Conservation (phyloP, 1,140 invertebrate genomes). For the Brachionus manjavacas region DNA sequence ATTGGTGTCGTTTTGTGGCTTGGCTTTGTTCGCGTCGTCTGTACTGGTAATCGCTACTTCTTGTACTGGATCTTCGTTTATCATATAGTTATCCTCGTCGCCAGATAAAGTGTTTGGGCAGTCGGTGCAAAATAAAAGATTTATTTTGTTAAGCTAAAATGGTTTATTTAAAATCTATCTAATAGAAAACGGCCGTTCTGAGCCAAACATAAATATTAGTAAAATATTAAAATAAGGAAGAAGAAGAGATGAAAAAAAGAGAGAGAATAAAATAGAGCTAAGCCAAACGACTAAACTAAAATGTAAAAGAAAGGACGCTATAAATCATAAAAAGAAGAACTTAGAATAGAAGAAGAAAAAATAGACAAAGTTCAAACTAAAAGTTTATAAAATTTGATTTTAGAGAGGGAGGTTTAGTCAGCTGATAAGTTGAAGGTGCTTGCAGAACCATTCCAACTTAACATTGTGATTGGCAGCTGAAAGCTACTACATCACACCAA, state of each 20-base stretch:
- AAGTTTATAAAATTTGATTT: neutral
- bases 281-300: neutral
- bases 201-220: neutral
- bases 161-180: neutral
- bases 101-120: neutral
- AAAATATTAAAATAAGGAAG: neutral
- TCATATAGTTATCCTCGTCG: neutral
- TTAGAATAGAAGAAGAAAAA: too few relatives aligned
- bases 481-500: neutral
- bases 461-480: neutral
- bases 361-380: neutral
- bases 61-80: neutral
- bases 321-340: neutral
- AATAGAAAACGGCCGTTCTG: neutral
- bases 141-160: neutral
- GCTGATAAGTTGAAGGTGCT: too few relatives aligned
- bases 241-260: neutral
- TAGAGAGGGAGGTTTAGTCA: neutral
- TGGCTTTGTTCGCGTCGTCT: neutral
- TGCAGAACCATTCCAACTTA: neutral
- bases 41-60: neutral
- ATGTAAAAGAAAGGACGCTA: neutral
- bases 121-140: neutral
- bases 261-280: neutral
- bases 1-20: neutral